Conservation (phyloP, 2,113 vertebrate genomes). For the Rhodinocichla rosea region DNA sequence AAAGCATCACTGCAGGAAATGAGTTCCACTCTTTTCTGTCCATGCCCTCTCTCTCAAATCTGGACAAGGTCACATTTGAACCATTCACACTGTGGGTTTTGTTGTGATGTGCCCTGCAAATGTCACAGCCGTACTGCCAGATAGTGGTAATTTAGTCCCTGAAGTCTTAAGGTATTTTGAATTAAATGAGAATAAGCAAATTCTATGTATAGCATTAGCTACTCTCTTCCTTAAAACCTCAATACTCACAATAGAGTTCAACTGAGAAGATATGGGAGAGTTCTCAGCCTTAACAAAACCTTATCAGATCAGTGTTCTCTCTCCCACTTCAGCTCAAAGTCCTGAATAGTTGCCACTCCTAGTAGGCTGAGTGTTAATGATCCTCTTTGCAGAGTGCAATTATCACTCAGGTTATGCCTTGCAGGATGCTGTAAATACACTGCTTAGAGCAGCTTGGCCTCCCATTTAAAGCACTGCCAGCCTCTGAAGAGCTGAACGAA, state of each 20-base stretch:
- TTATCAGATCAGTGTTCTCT: background rate
- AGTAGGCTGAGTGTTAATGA: conserved; percentile 6
- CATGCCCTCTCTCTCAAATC: background rate
- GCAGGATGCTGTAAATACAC: background rate
- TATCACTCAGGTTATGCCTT: background rate
- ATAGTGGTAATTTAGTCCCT: background rate
- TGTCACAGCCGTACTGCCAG: background rate
- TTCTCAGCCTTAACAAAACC: conserved; percentile 34
- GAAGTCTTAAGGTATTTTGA: background rate
- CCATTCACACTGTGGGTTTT: background rate
- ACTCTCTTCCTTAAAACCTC: background rate
- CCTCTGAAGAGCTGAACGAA: background rate
- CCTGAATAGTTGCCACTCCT: background rate
- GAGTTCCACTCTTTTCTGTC: background rate
- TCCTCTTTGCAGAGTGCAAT: background rate
- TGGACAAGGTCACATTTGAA: background rate
- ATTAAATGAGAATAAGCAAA: background rate
- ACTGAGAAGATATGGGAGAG: background rate
- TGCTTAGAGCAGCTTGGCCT: background rate
- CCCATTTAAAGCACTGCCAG: background rate
- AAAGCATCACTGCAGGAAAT: background rate
- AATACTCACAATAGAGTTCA: background rate
- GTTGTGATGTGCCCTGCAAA: background rate
- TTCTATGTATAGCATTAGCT: background rate
- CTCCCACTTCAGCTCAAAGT: background rate